Evolutionary conservation across 1,140 invertebrate species (phyloP).

Genomic region (Ooceraea biroi): DNA sequence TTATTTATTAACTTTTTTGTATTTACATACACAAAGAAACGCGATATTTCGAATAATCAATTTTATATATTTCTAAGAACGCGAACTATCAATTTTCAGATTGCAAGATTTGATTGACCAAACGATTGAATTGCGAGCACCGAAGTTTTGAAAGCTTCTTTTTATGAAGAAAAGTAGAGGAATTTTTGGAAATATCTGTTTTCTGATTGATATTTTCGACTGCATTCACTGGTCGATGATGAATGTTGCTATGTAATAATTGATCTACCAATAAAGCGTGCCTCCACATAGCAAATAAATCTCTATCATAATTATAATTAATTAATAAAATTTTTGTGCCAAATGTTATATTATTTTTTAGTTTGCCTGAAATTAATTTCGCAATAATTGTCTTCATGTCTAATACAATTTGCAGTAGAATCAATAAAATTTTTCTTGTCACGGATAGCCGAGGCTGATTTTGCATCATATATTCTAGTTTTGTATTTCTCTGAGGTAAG

Average conservation of each 20-base stretch:
- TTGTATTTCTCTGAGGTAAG: not conserved
- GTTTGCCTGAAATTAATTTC: not conserved
- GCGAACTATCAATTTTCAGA: not conserved
- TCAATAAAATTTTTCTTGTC: not conserved
- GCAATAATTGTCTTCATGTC: not conserved
- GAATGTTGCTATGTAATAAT: slow-evolving; percentile 25
- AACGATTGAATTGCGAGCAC: not conserved
- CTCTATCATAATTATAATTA: not conserved
- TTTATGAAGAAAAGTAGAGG: not conserved
- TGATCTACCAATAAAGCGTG: slow-evolving; percentile 35
- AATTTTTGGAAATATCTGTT: not conserved
- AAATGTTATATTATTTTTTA: too few species aligned
- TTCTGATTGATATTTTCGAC: not conserved
- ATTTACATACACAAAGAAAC: not conserved
- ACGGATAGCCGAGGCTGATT: not conserved
- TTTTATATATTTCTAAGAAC: not conserved
- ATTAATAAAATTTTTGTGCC: not conserved
- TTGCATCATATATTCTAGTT: not conserved
- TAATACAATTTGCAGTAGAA: not conserved
- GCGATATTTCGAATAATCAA: not conserved
- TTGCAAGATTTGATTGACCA: slow-evolving; percentile 1
- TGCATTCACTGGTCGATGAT: not conserved
- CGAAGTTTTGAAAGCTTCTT: not conserved
- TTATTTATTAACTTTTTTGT: not conserved
- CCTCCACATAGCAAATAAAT: slow-evolving; percentile 10